Evolutionary conservation across 2,113 vertebrate genomes (phyloP).

Genomic region (Vimba vimba): DNA sequence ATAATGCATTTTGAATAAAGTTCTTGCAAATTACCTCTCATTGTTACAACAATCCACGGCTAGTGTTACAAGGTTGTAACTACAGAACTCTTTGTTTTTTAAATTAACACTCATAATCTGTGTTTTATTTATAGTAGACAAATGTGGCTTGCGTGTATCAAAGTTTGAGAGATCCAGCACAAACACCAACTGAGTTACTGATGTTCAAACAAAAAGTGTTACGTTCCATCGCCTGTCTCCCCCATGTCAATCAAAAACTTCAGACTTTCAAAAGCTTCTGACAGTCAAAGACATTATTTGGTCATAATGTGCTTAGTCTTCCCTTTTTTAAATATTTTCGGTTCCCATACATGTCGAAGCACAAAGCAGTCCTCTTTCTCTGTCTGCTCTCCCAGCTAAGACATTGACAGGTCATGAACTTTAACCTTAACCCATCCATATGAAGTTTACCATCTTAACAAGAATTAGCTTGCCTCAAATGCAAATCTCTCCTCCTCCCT

Average conservation of each 20-base stretch:
- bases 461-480: not conserved
- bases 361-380: constrained; percentile 7
- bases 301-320: not conserved
- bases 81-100: too few species aligned
- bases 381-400: not conserved
- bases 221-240: too few species aligned
- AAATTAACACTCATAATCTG: too few species aligned
- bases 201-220: too few species aligned
- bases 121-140: too few species aligned
- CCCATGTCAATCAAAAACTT: not conserved
- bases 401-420: constrained; percentile 9
- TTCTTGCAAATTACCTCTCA: too few species aligned
- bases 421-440: constrained; percentile 10
- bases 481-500: constrained; percentile 6
- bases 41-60: too few species aligned
- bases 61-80: too few species aligned
- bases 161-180: too few species aligned
- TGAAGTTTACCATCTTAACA: not conserved
- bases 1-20: too few species aligned
- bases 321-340: not conserved
- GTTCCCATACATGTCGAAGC: not conserved
- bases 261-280: not conserved
- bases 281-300: not conserved
- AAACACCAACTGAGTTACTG: too few species aligned
- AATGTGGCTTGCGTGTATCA: too few species aligned